phyloP scores from a whole-genome alignment of 1,140 invertebrate species.

The Luehdorfia chinensis region DNA sequence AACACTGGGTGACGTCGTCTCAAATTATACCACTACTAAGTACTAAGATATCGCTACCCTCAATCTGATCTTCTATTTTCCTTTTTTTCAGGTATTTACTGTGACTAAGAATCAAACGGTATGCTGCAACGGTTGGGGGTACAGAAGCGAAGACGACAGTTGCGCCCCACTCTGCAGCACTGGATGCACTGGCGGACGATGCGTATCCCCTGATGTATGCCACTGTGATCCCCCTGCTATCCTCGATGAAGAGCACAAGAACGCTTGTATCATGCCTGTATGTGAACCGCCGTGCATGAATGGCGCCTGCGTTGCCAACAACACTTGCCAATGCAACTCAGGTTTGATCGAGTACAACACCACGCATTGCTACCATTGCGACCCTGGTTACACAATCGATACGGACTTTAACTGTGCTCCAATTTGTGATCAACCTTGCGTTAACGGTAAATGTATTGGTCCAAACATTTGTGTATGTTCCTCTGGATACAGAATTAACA shows the following conservation, averaged over 20 bases:
- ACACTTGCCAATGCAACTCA: slow-evolving; percentile 70
- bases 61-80: too few species aligned
- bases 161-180: slow-evolving; percentile 75
- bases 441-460: slow-evolving; percentile 58
- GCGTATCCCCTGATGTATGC: slow-evolving; percentile 77
- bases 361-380: slow-evolving; percentile 46
- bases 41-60: too few species aligned
- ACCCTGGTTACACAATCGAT: slow-evolving; percentile 28
- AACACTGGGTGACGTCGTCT: too few species aligned
- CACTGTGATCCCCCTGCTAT: slow-evolving; percentile 52
- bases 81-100: slow-evolving; percentile 36
- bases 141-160: slow-evolving; percentile 40
- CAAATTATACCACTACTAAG: too few species aligned
- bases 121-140: slow-evolving; percentile 51
- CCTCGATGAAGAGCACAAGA: slow-evolving; percentile 32
- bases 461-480: slow-evolving; percentile 31
- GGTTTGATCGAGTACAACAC: slow-evolving; percentile 44
- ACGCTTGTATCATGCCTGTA: slow-evolving; percentile 58
- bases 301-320: slow-evolving; percentile 65
- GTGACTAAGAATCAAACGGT: slow-evolving; percentile 34
- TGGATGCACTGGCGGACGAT: slow-evolving; percentile 77
- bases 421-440: slow-evolving; percentile 59
- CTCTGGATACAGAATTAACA: slow-evolving; percentile 25
- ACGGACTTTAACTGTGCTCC: slow-evolving; percentile 51
- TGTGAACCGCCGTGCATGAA: slow-evolving; percentile 74